Percentiles rank a stretch among this genome's conserved stretches.
Evolutionary conservation across 53 echinoderm and acorn worm genomes (phyloP).

Genomic region (Stichopus horrens): DNA sequence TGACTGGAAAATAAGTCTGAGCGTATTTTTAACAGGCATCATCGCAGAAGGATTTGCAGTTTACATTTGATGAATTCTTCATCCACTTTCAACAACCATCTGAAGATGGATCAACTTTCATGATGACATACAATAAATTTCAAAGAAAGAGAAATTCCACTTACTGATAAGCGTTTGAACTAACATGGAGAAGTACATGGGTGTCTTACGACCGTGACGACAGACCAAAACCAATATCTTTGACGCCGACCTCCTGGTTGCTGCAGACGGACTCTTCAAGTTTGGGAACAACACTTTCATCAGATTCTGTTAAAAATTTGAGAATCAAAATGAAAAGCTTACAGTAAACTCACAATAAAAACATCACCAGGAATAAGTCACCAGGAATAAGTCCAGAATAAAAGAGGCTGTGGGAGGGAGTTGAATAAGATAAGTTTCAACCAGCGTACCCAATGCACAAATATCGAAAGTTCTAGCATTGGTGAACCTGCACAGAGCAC

Average conservation of each 20-base stretch:
- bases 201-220: constrained; percentile 77
- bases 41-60: too few relatives aligned
- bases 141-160: constrained; percentile 11
- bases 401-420: neutral
- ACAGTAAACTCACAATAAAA: neutral
- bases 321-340: neutral
- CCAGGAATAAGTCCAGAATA: neutral
- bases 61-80: too few relatives aligned
- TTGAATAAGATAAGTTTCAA: too few relatives aligned
- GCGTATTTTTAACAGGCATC: too few relatives aligned
- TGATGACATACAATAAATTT: too few relatives aligned
- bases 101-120: too few relatives aligned
- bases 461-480: too few relatives aligned
- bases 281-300: constrained; percentile 95
- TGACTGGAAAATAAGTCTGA: too few relatives aligned
- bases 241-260: constrained; percentile 89
- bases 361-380: neutral
- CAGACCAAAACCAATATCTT: constrained; percentile 78
- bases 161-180: constrained; percentile 87
- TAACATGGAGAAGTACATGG: constrained; percentile 85
- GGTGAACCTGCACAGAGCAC: too few relatives aligned
- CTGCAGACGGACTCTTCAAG: constrained; percentile 82
- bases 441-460: too few relatives aligned
- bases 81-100: too few relatives aligned
- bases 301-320: constrained; percentile 62